Evolutionary conservation across 2,113 vertebrate genomes (phyloP).

Genomic region (Gavia stellata): DNA sequence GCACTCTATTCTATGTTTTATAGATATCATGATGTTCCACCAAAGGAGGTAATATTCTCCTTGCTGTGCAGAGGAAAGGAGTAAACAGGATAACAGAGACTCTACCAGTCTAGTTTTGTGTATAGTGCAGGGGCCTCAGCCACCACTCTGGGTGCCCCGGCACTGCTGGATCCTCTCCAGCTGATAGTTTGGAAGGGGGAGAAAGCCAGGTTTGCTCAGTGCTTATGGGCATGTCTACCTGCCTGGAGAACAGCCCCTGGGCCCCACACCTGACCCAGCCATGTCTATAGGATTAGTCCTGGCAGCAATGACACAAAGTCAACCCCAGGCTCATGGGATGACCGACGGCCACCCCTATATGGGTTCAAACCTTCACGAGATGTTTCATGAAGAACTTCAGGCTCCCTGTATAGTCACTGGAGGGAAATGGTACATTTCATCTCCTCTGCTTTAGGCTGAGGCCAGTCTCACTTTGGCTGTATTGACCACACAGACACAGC

Average conservation of each 20-base stretch:
- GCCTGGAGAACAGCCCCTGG: background rate
- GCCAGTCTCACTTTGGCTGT: background rate
- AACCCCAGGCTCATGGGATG: background rate
- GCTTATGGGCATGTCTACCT: background rate
- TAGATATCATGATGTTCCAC: background rate
- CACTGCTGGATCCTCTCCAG: background rate
- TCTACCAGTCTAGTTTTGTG: background rate
- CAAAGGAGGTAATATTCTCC: background rate
- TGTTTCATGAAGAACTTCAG: background rate
- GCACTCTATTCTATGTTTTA: background rate
- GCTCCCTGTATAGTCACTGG: background rate
- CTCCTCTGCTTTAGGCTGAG: background rate
- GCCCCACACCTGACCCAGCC: background rate
- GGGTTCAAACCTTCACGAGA: background rate
- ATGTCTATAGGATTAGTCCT: background rate
- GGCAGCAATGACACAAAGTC: background rate
- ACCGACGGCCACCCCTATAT: background rate
- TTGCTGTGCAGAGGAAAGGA: background rate
- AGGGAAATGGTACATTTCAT: background rate
- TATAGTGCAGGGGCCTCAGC: background rate
- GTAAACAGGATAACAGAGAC: background rate
- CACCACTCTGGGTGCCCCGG: fast-evolving
- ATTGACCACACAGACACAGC: background rate
- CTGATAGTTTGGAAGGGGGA: background rate
- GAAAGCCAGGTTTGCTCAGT: background rate